Conservation (phyloP, 2,797 vertebrate species). For the Enteromius trimaculatus region DNA sequence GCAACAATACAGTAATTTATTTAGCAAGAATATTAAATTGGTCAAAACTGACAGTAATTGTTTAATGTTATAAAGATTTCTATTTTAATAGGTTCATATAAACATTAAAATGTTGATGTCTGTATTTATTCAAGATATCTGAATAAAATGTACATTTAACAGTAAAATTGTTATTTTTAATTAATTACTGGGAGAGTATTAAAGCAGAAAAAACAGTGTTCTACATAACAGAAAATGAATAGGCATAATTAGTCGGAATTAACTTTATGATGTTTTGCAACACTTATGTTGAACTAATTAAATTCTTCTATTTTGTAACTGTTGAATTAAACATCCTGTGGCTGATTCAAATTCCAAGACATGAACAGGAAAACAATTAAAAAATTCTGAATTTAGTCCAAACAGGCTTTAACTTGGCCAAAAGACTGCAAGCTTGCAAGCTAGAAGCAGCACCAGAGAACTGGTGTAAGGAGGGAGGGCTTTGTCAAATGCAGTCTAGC, state of each 20-base stretch:
- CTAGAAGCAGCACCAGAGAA: constrained; percentile 57
- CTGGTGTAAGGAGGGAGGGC: constrained; percentile 63
- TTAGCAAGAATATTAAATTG: not conserved
- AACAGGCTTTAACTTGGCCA: constrained; percentile 68
- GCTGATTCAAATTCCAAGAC: not conserved
- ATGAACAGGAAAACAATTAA: not conserved
- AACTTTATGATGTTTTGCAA: not conserved
- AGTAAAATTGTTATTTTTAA: not conserved
- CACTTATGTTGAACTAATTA: not conserved
- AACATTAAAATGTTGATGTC: not conserved
- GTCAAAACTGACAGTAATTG: not conserved
- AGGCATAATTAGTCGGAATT: not conserved
- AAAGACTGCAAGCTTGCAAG: constrained; percentile 68
- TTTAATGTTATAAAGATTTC: not conserved
- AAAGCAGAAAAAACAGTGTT: not conserved
- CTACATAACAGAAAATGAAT: not conserved
- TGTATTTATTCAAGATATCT: too few species aligned
- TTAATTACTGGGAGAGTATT: not conserved
- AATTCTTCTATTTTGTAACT: not conserved
- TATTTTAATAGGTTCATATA: too few species aligned
- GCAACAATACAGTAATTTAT: not conserved
- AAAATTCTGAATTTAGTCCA: not conserved
- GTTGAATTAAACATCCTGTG: constrained; percentile 9
- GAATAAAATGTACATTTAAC: too few species aligned
- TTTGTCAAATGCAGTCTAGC: constrained; percentile 71